phyloP scores from a whole-genome alignment of 2,113 vertebrate genomes.

The Onychostoma macrolepis region DNA sequence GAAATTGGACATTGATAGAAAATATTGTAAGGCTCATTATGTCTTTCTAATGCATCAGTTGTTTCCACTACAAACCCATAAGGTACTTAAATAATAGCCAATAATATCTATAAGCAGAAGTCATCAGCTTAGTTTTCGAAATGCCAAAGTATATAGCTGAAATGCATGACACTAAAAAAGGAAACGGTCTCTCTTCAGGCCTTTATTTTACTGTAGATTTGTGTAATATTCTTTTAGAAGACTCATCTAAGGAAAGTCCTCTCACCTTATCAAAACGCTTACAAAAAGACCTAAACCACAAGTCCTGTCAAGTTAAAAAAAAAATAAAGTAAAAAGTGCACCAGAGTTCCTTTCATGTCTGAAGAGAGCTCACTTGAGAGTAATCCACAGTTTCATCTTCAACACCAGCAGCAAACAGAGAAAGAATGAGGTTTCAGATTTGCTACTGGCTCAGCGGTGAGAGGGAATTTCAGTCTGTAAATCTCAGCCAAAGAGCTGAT shows the following conservation, averaged over 20 bases:
- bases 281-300: constrained; percentile 37
- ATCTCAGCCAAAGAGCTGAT: constrained; percentile 7
- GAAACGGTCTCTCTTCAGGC: constrained; percentile 26
- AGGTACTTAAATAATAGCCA: constrained; percentile 14
- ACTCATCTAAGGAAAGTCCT: constrained; percentile 1
- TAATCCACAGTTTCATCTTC: constrained; percentile 28
- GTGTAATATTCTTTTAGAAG: constrained; percentile 3
- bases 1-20: neutral
- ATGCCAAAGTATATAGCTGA: constrained; percentile 1
- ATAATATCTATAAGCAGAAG: constrained; percentile 6
- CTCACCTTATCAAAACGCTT: constrained; percentile 1
- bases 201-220: constrained; percentile 18
- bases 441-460: neutral
- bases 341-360: constrained; percentile 54
- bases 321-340: constrained; percentile 33
- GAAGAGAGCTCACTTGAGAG: constrained; percentile 50
- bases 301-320: constrained; percentile 25
- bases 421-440: constrained; percentile 13
- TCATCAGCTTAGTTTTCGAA: neutral
- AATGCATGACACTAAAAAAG: constrained; percentile 17
- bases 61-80: neutral
- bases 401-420: constrained; percentile 11
- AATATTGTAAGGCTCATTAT: neutral
- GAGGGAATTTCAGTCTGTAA: constrained; percentile 1
- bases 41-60: neutral